A percentile compares a stretch with the other conserved stretches of the same genome.
phyloP scores from a whole-genome alignment of 2,113 vertebrate genomes.

The Tyto alba region DNA sequence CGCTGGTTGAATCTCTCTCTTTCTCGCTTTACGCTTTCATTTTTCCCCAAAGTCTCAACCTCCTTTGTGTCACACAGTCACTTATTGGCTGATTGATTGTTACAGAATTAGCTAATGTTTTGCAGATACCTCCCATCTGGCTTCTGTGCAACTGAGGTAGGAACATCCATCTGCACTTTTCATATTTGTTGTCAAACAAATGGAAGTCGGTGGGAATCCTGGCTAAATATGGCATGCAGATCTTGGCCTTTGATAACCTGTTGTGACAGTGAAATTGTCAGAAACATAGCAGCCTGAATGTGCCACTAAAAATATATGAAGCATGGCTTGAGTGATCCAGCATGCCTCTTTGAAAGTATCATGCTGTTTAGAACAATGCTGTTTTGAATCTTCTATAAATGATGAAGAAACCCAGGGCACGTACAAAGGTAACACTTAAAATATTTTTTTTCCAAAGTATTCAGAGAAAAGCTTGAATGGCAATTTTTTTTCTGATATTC shows the following conservation, averaged over 20 bases:
- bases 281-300: not conserved
- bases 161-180: not conserved
- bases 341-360: not conserved
- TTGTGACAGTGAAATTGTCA: not conserved
- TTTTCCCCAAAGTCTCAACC: not conserved
- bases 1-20: not conserved
- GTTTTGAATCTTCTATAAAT: not conserved
- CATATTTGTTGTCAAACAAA: not conserved
- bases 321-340: not conserved
- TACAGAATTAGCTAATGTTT: not conserved
- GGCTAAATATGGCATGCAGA: not conserved
- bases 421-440: not conserved
- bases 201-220: not conserved
- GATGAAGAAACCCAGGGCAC: not conserved
- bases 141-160: not conserved
- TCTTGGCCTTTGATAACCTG: not conserved
- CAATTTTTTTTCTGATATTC: not conserved
- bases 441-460: not conserved
- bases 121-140: not conserved
- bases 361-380: not conserved
- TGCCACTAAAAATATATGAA: not conserved
- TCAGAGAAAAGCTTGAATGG: not conserved
- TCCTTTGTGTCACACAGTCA: not conserved
- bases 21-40: not conserved
- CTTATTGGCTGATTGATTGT: not conserved